Conservation (phyloP, 2,888 invertebrate species). For the Saturnia japonica region DNA sequence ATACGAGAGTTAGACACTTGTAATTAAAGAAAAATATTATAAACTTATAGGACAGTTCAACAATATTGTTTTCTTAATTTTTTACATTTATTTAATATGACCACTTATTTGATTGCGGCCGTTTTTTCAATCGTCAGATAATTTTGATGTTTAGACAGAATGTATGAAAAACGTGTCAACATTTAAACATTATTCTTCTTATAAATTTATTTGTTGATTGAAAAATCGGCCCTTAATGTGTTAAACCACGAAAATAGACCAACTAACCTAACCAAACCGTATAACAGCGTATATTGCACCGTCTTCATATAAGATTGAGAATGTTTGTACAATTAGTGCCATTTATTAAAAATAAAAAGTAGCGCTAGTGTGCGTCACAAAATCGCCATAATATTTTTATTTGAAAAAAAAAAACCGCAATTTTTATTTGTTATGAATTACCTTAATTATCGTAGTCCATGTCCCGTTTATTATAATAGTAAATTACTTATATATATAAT, state of each 20-base stretch:
- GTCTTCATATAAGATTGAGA: not conserved
- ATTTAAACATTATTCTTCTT: too few relatives aligned
- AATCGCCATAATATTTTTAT: not conserved
- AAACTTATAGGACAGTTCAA: not conserved
- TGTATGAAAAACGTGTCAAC: too few relatives aligned
- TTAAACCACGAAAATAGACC: not conserved
- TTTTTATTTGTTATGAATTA: not conserved
- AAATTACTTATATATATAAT: constrained; percentile 3
- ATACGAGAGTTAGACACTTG: not conserved
- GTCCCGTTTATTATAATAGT: constrained; percentile 5
- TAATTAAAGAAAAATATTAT: not conserved
- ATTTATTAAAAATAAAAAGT: not conserved
- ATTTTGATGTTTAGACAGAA: too few relatives aligned
- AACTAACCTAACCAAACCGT: too few relatives aligned
- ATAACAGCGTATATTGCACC: not conserved
- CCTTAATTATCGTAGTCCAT: not conserved
- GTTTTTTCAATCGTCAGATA: too few relatives aligned
- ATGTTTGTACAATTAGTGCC: not conserved
- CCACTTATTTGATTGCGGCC: too few relatives aligned
- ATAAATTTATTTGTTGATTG: too few relatives aligned
- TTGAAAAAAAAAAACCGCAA: not conserved
- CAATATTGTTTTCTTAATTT: not conserved
- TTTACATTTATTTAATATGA: not conserved
- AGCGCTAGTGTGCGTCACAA: not conserved
- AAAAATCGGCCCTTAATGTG: too few relatives aligned